phyloP scores from a whole-genome alignment of 2,113 vertebrate species.

The Furnarius figulus region DNA sequence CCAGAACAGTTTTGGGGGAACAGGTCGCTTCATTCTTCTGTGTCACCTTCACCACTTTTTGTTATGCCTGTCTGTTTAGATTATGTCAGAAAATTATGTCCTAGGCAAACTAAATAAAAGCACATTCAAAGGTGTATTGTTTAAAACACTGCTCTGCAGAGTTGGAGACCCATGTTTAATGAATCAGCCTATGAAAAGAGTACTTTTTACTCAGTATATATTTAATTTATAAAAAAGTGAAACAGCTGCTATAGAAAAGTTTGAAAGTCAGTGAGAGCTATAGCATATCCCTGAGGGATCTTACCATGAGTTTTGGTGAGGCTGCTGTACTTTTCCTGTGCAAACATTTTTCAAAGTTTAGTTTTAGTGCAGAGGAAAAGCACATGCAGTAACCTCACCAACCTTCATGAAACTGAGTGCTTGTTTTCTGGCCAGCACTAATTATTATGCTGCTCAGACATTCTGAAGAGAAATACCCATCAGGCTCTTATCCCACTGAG shows the following conservation, averaged over 20 bases:
- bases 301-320: background rate
- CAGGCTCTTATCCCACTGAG: background rate
- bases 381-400: background rate
- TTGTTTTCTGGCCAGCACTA: background rate
- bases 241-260: background rate
- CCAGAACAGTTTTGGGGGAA: background rate
- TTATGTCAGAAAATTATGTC: background rate
- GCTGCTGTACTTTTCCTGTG: background rate
- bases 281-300: background rate
- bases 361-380: background rate
- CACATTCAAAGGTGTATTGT: background rate
- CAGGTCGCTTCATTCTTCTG: background rate
- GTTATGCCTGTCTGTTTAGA: background rate
- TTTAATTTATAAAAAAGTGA: background rate
- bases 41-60: background rate
- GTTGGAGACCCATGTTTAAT: background rate
- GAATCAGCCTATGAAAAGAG: background rate
- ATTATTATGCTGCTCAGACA: slow-evolving; percentile 8
- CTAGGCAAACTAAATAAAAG: background rate
- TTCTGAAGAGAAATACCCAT: background rate
- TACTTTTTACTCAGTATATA: background rate
- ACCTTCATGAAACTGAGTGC: background rate
- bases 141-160: background rate
- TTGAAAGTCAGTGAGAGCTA: background rate
- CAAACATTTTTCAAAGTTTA: background rate